Base-by-base conservation (phyloP, 2,797 vertebrate species). In the Muscicapa comitata region DNA sequence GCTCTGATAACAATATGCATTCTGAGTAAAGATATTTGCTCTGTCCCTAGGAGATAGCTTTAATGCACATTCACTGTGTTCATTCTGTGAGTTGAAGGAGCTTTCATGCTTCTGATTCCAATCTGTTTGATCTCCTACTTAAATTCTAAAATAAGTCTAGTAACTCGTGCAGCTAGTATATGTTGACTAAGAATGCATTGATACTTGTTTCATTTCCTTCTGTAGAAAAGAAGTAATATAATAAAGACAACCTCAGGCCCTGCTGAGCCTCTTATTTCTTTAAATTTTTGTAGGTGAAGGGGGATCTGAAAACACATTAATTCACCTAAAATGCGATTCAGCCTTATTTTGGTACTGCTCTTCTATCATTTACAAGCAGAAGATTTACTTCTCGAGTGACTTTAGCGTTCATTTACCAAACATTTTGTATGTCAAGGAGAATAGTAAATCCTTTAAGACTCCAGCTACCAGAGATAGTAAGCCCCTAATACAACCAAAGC, bases 91-190 rank as follows among this genome's bases (percentile, higher is more conserved):
- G 45, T 87, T 70, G 59, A 47, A 79, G 57, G 31, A 86, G 71
- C 50, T 73, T 86, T 90, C 48, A 13, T 63, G 40, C 47, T 87
- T 85, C 81, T 58, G 87, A 89, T 82, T 76, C 65, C 59, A 87
- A 91, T 81, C 59, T 73, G 63, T 81, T 90, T 38, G 38, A 91
- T 91, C 88, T 92, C 70, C 58, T 88, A 58, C 79, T 88, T 76
- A 42, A 81, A 79, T 55, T 86, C 83, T 90, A 78, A 93, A 93
- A 55, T 57, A 90, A 86, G 37, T 88, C 35, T 76, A 75, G 83
- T 76, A 94, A 84, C 61, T 93, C 42, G 42, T 58, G 67, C 62
- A 90, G 79, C 33, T 71, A 45, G 66, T 24, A 11, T 51, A 26
- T 55, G 38, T 85, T 86, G 63, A 24, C 40, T 90, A 66, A 88